These are phyloP conservation scores for Drosophila sulfurigaster DNA, from an alignment of 1,140 invertebrate genomes.

Conservation along the genomic window DNA sequence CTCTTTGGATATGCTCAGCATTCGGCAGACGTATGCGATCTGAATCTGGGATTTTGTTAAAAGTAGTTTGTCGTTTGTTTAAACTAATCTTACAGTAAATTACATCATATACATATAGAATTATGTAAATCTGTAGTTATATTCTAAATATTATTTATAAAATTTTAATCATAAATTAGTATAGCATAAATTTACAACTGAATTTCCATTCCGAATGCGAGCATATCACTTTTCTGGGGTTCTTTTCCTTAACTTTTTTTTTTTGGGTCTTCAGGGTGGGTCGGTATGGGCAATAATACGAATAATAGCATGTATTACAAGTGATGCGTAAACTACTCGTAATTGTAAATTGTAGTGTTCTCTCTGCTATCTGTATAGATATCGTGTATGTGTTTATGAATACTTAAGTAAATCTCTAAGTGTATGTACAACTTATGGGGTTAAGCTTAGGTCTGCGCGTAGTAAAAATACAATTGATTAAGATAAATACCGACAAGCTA, in stretches of 20 bases:
- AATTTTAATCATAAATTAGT: constrained; percentile 10
- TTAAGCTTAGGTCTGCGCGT: constrained; percentile 37
- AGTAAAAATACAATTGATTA: constrained; percentile 26
- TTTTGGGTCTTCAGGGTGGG: constrained; percentile 2
- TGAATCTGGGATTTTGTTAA: constrained; percentile 3
- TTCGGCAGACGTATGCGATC: constrained; percentile 5
- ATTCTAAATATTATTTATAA: constrained; percentile 11
- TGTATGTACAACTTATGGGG: constrained; percentile 63
- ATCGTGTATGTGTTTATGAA: neutral
- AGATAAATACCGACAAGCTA: constrained; percentile 20
- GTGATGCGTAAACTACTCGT: constrained; percentile 17
- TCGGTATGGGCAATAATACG: neutral
- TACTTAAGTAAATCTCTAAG: constrained; percentile 9
- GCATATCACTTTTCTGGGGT: constrained; percentile 7
- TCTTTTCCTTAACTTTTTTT: neutral
- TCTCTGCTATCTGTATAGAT: neutral
- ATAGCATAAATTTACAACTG: constrained; percentile 43
- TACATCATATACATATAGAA: constrained; percentile 14
- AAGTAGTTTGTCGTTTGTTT: constrained; percentile 4
- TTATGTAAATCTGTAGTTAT: constrained; percentile 16
- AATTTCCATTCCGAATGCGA: constrained; percentile 23
- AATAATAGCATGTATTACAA: constrained; percentile 7
- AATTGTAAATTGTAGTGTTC: constrained; percentile 1
- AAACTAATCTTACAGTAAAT: constrained; percentile 21
- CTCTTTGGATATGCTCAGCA: constrained; percentile 38